Evolutionary conservation across 2,113 vertebrate genomes (phyloP).

Genomic region (Toxotes chatareus): DNA sequence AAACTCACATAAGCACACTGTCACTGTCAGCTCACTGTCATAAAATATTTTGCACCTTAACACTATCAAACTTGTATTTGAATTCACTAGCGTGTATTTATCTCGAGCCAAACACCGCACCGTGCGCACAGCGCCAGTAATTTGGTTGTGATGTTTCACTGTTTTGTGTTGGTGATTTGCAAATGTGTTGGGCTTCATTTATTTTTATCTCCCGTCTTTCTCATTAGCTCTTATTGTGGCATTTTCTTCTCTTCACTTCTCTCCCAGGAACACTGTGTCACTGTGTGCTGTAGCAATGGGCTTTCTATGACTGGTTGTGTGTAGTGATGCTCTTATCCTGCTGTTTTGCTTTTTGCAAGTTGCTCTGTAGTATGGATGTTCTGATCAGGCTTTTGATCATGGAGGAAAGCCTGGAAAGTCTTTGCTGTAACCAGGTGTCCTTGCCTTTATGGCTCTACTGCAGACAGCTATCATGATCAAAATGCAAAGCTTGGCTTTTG

Average conservation of each 20-base stretch:
- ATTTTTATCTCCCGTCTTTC: not conserved
- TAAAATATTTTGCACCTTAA: not conserved
- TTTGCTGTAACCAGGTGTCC: not conserved
- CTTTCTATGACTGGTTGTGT: no score
- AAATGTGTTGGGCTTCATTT: not conserved
- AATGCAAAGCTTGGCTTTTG: no score
- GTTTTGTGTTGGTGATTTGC: slow-evolving; percentile 6
- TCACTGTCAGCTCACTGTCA: not conserved
- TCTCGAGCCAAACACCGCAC: not conserved
- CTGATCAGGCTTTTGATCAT: no score
- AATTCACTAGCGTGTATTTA: not conserved
- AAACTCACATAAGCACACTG: not conserved
- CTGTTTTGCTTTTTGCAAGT: no score
- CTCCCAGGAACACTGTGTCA: no score
- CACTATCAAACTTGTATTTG: not conserved
- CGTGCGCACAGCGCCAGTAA: not conserved
- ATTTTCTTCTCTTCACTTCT: slow-evolving; percentile 15
- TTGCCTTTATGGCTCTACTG: not conserved
- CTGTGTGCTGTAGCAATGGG: no score
- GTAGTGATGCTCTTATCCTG: no score
- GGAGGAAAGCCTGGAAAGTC: not conserved
- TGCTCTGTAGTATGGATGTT: no score
- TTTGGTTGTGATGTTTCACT: not conserved
- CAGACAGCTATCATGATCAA: no score
- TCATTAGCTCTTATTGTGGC: not conserved